Evolutionary conservation across 37 sponge, comb jelly and placozoan genomes (phyloP), one percentile per base, ranked within the genome.

Genomic region (Spongilla lacustris): DNA sequence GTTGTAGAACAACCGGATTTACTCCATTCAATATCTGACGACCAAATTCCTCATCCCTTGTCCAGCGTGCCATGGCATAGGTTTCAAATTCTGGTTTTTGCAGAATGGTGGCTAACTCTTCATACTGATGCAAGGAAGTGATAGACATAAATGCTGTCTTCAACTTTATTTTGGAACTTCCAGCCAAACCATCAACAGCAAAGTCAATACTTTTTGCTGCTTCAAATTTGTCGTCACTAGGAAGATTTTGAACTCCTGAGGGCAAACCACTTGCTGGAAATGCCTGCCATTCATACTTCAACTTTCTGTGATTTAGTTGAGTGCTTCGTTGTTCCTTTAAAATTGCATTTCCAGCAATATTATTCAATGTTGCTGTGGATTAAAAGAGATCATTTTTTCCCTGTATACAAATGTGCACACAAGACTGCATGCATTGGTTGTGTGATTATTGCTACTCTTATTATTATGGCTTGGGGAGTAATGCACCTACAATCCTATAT

Each of bases 21-120:
- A 81, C 84, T 68, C 89, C 92, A 76, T 92, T 81, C 41, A 92
- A 50, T 11, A 92, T 83, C 72, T 88, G 85, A 5, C 92, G 85
- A 35, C 92, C 92, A 74, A 92, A 88, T 37, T 92, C 92, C 2
- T 27, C 77, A 84, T 92, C 92, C 2, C 71, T 19, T 21, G 49
- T 82, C 92, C 92, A 92, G 5, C 88, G 85, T 5, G n/a, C 67
- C 2, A 41, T 32, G 30, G 78, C 69, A 36, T n/a, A 28, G 24
- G 67, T 27, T 13, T 5, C 9, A 21, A 68, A 48, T 12, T 87
- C 30, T 38, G 50, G 30, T 41, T 1, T 49, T 12, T 3, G 28
- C 24, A 46, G 27, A 4, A 14, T 25, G 4, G 29, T 69, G 11
- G 76, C 79, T 1, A 29, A 11, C 21, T 38, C 23, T 50, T 67